Evolutionary conservation across 1,140 invertebrate species (phyloP).

Genomic region (Pseudoatta argentina): DNA sequence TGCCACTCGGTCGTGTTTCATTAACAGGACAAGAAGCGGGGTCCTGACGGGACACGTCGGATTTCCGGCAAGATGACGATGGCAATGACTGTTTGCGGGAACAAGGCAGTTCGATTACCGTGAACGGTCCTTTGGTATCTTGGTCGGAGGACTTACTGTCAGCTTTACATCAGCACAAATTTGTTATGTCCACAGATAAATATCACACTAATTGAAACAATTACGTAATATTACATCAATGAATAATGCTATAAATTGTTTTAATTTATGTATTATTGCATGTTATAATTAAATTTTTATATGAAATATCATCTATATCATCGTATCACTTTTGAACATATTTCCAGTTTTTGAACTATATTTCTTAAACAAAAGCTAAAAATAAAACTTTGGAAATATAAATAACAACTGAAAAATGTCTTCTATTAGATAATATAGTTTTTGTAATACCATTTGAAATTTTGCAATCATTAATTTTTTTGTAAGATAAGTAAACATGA

Average conservation of each 20-base stretch:
- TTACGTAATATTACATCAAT: neutral
- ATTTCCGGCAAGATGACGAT: constrained; percentile 74
- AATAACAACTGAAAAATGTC: too few species aligned
- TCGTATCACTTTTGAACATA: too few species aligned
- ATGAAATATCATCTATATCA: too few species aligned
- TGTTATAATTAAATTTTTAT: neutral
- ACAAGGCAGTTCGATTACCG: constrained; percentile 83
- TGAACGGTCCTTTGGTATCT: constrained; percentile 52
- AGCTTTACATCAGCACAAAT: constrained; percentile 47
- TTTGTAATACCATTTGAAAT: too few species aligned
- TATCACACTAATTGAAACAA: neutral
- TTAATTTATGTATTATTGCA: neutral
- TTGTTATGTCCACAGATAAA: neutral
- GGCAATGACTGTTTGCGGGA: constrained; percentile 70
- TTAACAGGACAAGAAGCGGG: constrained; percentile 74
- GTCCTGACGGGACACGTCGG: constrained; percentile 63
- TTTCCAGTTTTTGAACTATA: neutral
- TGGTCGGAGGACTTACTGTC: constrained; percentile 47
- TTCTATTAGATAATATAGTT: too few species aligned
- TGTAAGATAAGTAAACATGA: too few species aligned
- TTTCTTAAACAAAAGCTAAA: neutral
- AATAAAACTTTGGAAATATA: neutral
- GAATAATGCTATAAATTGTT: neutral
- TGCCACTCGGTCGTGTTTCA: constrained; percentile 76
- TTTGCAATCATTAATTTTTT: too few species aligned